A percentile compares a stretch with the other conserved stretches of the same genome.
Evolutionary conservation across 2,888 invertebrate species (phyloP).

Genomic region (Linyphia triangularis): DNA sequence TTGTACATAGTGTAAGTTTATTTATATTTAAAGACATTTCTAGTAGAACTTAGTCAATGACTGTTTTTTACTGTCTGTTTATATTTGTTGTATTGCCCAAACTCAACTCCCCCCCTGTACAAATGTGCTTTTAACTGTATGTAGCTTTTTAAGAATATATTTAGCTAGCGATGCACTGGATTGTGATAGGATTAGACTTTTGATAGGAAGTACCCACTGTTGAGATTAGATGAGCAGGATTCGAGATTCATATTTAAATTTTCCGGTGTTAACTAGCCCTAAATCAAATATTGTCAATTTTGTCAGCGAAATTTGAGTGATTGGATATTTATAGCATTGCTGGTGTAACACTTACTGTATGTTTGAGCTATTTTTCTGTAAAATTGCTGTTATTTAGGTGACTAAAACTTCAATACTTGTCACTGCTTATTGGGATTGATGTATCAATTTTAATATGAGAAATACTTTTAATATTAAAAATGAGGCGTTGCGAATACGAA

Average conservation of each 20-base stretch:
- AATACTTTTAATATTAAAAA: too few species aligned
- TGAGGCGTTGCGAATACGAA: too few species aligned
- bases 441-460: too few species aligned
- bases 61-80: constrained; percentile 75
- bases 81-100: constrained; percentile 69
- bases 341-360: neutral
- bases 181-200: constrained; percentile 26
- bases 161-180: constrained; percentile 63
- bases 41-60: constrained; percentile 72
- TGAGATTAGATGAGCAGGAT: neutral
- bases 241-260: neutral
- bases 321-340: neutral
- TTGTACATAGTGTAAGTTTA: constrained; percentile 70
- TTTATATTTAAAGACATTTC: constrained; percentile 73
- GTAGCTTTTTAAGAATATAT: constrained; percentile 64
- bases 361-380: neutral
- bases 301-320: neutral
- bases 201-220: neutral
- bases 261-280: neutral
- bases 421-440: too few species aligned
- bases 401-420: too few species aligned
- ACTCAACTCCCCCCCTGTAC: constrained; percentile 48
- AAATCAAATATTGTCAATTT: neutral
- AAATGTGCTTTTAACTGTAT: constrained; percentile 71
- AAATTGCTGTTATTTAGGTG: too few species aligned